These are phyloP conservation scores for Glossosoma conforme DNA, from an alignment of 1,140 invertebrate species.

Conservation along the genomic window DNA sequence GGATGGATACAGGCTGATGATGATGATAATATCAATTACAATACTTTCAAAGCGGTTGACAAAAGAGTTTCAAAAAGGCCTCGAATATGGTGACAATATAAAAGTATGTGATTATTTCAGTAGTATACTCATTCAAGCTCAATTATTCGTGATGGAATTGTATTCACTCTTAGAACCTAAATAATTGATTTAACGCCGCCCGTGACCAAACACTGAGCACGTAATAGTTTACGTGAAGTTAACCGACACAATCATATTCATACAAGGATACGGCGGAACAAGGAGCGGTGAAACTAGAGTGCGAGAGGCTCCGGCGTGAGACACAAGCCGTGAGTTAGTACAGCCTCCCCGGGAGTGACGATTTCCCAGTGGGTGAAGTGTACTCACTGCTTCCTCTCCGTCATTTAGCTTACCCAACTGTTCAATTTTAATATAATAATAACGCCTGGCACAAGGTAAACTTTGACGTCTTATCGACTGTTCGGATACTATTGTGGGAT, in stretches of 20 bases:
- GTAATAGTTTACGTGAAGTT: not conserved
- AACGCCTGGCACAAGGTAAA: not conserved
- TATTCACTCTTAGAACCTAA: not conserved
- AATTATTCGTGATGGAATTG: too few relatives aligned
- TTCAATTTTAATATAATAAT: constrained; percentile 27
- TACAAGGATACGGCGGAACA: not conserved
- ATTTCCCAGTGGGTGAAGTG: constrained; percentile 13
- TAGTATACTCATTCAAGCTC: too few relatives aligned
- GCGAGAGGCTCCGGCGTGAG: not conserved
- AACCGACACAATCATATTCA: constrained; percentile 9
- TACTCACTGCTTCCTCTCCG: constrained; percentile 4
- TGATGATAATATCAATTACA: too few relatives aligned
- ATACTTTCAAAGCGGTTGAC: too few relatives aligned
- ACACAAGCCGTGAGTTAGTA: constrained; percentile 18
- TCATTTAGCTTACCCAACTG: constrained; percentile 17
- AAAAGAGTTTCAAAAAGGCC: too few relatives aligned
- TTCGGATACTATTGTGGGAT: not conserved
- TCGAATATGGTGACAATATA: too few relatives aligned
- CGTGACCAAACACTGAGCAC: too few relatives aligned
- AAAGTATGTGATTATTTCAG: too few relatives aligned
- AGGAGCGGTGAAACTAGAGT: not conserved
- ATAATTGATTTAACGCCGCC: not conserved
- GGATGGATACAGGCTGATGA: too few relatives aligned
- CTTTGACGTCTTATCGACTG: not conserved
- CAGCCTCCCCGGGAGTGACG: too few relatives aligned